Conservation (phyloP, 2,113 vertebrate species). For the Oxyura jamaicensis region DNA sequence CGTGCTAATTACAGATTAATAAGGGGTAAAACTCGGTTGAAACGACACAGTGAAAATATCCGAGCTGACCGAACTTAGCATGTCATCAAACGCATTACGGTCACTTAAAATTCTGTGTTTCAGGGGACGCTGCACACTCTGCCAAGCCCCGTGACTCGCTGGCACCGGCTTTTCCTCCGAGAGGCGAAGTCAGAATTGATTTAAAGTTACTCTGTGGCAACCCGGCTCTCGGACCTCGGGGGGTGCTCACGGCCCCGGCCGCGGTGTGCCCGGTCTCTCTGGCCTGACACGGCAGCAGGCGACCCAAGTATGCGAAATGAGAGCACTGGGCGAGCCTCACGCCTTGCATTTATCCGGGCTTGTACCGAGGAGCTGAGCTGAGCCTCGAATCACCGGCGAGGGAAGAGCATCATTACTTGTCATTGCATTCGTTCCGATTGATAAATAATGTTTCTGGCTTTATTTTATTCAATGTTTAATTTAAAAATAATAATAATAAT, state of each 20-base stretch:
- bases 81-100: neutral
- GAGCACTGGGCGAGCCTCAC: constrained; percentile 49
- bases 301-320: neutral
- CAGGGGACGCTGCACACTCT: neutral
- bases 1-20: constrained; percentile 42
- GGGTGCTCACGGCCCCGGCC: neutral
- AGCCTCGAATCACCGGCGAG: constrained; percentile 26
- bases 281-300: neutral
- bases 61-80: neutral
- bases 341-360: constrained; percentile 25
- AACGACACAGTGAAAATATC: neutral
- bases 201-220: neutral
- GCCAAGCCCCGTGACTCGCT: neutral
- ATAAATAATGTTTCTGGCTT: constrained; percentile 59
- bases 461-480: constrained; percentile 51
- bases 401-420: constrained; percentile 44
- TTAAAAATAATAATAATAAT: too few species aligned
- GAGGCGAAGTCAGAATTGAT: neutral
- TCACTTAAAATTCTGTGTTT: neutral
- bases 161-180: neutral
- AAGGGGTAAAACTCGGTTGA: constrained; percentile 17
- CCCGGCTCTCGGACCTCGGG: neutral
- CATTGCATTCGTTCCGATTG: constrained; percentile 42
- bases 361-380: constrained; percentile 13
- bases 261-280: neutral